A percentile compares a stretch with the other conserved stretches of the same genome.
Evolutionary conservation across 2,113 vertebrate genomes (phyloP).

Genomic region (Ceyx cyanopectus): DNA sequence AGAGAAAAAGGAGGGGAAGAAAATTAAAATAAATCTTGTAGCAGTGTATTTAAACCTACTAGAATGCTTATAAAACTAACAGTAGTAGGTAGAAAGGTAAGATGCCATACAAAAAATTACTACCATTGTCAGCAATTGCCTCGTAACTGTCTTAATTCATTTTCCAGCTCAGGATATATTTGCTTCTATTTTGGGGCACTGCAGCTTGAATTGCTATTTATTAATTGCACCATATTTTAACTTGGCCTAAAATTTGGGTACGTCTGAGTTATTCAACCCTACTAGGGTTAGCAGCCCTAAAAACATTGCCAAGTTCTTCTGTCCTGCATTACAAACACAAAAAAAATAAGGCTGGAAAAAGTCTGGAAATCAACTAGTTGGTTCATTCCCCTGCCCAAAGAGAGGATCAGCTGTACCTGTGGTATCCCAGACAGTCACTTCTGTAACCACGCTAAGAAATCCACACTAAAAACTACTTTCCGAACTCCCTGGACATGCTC

Average conservation of each 20-base stretch:
- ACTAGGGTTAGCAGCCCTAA: slow-evolving; percentile 32
- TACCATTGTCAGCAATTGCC: background rate
- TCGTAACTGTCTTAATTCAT: background rate
- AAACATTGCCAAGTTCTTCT: slow-evolving; percentile 26
- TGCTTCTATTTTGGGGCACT: background rate
- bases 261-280: background rate
- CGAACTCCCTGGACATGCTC: background rate
- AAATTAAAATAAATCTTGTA: background rate
- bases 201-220: slow-evolving; percentile 12
- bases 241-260: slow-evolving; percentile 10
- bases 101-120: background rate
- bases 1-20: background rate
- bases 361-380: background rate
- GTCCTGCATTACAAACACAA: background rate
- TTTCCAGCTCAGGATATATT: slow-evolving; percentile 6
- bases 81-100: background rate
- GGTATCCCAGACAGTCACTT: slow-evolving; percentile 1
- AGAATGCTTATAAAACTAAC: background rate
- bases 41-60: background rate
- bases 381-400: slow-evolving; percentile 14
- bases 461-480: background rate
- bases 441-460: background rate
- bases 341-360: slow-evolving; percentile 4
- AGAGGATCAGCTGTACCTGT: slow-evolving; percentile 58
- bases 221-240: background rate